These are phyloP conservation scores for Coluber constrictor DNA, from an alignment of 2,797 vertebrate genomes.

Conservation along the genomic window DNA sequence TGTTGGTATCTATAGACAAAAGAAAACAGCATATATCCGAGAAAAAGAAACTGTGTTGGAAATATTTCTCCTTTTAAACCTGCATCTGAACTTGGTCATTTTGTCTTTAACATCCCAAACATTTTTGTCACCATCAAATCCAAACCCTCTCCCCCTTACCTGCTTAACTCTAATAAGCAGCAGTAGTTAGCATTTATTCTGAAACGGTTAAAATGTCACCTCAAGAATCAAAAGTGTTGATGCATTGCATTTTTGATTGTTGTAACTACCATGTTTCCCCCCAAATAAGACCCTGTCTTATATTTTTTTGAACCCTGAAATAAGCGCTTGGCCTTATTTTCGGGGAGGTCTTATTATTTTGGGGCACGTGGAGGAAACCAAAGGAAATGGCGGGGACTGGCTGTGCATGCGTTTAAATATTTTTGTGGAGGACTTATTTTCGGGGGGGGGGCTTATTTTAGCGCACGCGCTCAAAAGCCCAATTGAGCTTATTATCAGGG, in stretches of 20 bases:
- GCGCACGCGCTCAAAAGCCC: too few relatives aligned
- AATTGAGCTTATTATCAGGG: too few relatives aligned
- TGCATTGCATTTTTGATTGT: not conserved
- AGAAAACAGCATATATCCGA: slow-evolving; percentile 42
- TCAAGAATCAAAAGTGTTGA: not conserved
- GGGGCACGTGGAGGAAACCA: too few relatives aligned
- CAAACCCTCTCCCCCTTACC: not conserved
- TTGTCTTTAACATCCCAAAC: accelerated
- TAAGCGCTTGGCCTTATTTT: too few relatives aligned
- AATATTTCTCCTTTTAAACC: slow-evolving; percentile 4
- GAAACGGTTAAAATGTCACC: not conserved
- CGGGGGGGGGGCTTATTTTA: too few relatives aligned
- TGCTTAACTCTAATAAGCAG: not conserved
- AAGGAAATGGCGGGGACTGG: too few relatives aligned
- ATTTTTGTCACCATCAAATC: not conserved
- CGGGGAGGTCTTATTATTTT: too few relatives aligned
- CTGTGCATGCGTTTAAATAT: too few relatives aligned
- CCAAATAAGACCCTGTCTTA: too few relatives aligned
- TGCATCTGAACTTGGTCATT: not conserved
- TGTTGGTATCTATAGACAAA: slow-evolving; percentile 87
- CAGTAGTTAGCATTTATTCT: not conserved
- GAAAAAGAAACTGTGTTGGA: slow-evolving; percentile 27
- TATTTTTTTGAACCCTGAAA: too few relatives aligned
- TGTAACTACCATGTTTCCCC: not conserved
- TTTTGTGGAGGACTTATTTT: too few relatives aligned